Conservation (phyloP, 2,797 vertebrate species). For the Ptychobarbus kaznakovi region DNA sequence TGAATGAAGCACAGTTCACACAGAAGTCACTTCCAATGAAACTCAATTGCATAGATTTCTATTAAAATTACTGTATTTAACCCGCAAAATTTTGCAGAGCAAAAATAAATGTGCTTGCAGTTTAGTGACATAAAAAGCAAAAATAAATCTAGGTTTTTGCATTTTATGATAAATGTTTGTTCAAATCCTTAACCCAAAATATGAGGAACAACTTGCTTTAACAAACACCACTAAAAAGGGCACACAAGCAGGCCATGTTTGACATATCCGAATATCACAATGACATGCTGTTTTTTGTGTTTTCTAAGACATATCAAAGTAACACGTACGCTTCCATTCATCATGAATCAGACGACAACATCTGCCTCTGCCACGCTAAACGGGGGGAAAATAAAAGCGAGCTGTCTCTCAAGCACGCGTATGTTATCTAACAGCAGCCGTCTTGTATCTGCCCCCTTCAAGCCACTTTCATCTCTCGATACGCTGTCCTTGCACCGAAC, state of each 20-base stretch:
- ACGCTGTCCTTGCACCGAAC: constrained; percentile 1
- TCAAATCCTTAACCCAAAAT: background rate
- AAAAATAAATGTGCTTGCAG: background rate
- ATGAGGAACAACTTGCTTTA: background rate
- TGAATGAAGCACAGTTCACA: background rate
- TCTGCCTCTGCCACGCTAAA: constrained; percentile 25
- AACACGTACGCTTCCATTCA: constrained; percentile 1
- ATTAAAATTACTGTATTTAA: background rate
- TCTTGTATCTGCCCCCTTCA: constrained; percentile 11
- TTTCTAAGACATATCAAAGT: constrained; percentile 15
- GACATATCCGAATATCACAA: constrained; percentile 7
- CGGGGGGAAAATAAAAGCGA: constrained; percentile 14
- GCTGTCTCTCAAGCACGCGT: background rate
- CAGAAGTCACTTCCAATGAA: background rate
- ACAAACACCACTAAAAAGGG: background rate
- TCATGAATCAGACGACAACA: constrained; percentile 1
- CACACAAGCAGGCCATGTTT: constrained; percentile 1
- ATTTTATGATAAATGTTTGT: background rate
- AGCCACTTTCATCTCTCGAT: constrained; percentile 19
- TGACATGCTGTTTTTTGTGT: constrained; percentile 16
- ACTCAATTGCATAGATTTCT: background rate
- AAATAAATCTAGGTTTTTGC: background rate
- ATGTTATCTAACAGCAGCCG: constrained; percentile 4
- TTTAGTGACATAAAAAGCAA: background rate
- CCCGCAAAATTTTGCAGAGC: too few species aligned